Evolutionary conservation across 2,888 invertebrate species (phyloP).

Genomic region (Amphipyra tragopoginis): DNA sequence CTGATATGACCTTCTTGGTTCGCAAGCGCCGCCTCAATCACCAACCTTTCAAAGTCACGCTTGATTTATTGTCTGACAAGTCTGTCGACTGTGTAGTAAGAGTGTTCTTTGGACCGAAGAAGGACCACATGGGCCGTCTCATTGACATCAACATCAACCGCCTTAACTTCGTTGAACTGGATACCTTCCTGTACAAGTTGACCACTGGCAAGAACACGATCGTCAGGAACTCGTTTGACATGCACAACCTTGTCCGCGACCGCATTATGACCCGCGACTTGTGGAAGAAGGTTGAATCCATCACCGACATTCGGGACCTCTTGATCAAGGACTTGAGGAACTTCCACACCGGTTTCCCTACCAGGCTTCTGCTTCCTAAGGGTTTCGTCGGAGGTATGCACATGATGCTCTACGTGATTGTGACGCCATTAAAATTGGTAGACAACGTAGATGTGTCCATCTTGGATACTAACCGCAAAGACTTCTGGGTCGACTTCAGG

Average conservation of each 20-base stretch:
- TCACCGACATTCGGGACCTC: conserved; percentile 79
- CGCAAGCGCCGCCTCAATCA: conserved; percentile 92
- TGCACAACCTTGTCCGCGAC: conserved; percentile 92
- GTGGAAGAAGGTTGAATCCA: conserved; percentile 91
- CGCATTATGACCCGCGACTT: conserved; percentile 91
- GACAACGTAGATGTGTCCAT: conserved; percentile 78
- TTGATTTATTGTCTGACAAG: conserved; percentile 90
- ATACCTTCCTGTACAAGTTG: conserved; percentile 91
- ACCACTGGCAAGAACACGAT: conserved; percentile 92
- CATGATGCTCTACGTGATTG: conserved; percentile 91
- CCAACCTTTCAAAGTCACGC: conserved; percentile 90
- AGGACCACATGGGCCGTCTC: conserved; percentile 88
- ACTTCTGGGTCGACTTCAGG: conserved; percentile 79
- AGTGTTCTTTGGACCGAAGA: conserved; percentile 92
- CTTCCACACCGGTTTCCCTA: conserved; percentile 92
- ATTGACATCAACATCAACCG: conserved; percentile 90
- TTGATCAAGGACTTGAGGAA: conserved; percentile 78
- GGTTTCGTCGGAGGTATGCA: conserved; percentile 92
- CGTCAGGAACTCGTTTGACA: conserved; percentile 91
- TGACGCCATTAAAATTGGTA: conserved; percentile 87
- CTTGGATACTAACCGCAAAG: conserved; percentile 84
- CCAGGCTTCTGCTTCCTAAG: conserved; percentile 92
- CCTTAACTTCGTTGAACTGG: conserved; percentile 91
- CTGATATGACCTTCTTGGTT: conserved; percentile 87
- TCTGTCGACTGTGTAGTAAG: conserved; percentile 91